Conservation (phyloP, 1,140 invertebrate species). For the Gerris buenoi region DNA sequence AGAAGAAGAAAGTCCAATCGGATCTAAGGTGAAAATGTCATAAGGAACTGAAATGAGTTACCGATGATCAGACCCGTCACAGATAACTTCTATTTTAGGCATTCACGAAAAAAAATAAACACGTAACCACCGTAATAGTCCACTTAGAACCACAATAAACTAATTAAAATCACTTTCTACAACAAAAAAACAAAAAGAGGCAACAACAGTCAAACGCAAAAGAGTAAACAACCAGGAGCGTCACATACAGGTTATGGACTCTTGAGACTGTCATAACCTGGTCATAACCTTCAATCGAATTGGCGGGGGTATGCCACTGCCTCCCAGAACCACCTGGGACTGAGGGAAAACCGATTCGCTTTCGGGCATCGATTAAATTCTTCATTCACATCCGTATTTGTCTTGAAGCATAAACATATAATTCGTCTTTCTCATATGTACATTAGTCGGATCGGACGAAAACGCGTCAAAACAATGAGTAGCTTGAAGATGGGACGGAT, state of each 20-base stretch:
- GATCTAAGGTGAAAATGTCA: not conserved
- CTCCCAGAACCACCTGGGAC: not conserved
- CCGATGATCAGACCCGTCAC: not conserved
- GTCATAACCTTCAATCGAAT: not conserved
- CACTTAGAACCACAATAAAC: not conserved
- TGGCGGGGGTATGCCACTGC: not conserved
- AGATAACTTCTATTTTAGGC: not conserved
- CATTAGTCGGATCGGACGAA: no score
- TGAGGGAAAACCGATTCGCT: not conserved
- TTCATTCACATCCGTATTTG: no score
- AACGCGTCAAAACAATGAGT: no score
- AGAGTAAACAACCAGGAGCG: not conserved
- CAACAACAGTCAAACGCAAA: not conserved
- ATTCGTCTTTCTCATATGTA: no score
- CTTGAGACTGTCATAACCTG: not conserved
- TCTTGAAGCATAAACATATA: no score
- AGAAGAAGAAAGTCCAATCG: not conserved
- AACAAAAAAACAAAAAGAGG: slow-evolving; percentile 8
- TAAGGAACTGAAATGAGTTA: not conserved
- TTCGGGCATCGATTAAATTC: not conserved
- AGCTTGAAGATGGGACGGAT: no score
- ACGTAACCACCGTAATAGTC: not conserved
- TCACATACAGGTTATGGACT: not conserved
- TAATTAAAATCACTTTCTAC: slow-evolving; percentile 31
- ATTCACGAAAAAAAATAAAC: not conserved